Percentiles rank a stretch among this genome's conserved stretches.
phyloP scores from a whole-genome alignment of 2,888 invertebrate species.

The Harmothoe impar region DNA sequence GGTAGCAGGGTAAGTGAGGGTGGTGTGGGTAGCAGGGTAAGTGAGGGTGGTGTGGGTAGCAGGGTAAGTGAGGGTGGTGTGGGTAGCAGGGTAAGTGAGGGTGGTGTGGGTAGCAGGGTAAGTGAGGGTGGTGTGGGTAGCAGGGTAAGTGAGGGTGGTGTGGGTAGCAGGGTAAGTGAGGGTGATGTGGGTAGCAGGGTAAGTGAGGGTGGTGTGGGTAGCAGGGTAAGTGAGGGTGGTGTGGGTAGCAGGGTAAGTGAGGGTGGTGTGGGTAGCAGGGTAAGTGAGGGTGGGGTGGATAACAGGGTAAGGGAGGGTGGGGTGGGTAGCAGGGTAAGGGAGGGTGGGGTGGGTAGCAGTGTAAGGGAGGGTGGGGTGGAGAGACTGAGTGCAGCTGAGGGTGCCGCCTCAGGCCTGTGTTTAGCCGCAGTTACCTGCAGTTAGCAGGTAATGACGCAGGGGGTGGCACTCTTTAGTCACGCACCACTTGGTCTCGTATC shows the following conservation, averaged over 20 bases:
- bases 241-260: neutral
- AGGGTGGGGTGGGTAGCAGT: too few relatives aligned
- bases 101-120: neutral
- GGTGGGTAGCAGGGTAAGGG: neutral
- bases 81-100: too few relatives aligned
- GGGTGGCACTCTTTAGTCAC: neutral
- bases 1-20: too few relatives aligned
- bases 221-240: neutral
- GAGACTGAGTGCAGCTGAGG: neutral
- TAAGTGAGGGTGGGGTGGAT: too few relatives aligned
- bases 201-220: too few relatives aligned
- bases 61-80: neutral
- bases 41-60: too few relatives aligned
- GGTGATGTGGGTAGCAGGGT: too few relatives aligned
- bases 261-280: neutral
- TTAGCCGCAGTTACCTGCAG: neutral
- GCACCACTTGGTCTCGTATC: neutral
- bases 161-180: neutral
- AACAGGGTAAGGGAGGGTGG: neutral
- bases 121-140: too few relatives aligned
- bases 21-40: neutral
- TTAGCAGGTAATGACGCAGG: neutral
- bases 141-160: too few relatives aligned
- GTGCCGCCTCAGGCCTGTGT: neutral
- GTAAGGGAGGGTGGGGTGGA: neutral